Evolutionary conservation across 2,113 vertebrate species (phyloP), one percentile per base, ranked within the genome.

Genomic region (Apteryx mantelli): DNA sequence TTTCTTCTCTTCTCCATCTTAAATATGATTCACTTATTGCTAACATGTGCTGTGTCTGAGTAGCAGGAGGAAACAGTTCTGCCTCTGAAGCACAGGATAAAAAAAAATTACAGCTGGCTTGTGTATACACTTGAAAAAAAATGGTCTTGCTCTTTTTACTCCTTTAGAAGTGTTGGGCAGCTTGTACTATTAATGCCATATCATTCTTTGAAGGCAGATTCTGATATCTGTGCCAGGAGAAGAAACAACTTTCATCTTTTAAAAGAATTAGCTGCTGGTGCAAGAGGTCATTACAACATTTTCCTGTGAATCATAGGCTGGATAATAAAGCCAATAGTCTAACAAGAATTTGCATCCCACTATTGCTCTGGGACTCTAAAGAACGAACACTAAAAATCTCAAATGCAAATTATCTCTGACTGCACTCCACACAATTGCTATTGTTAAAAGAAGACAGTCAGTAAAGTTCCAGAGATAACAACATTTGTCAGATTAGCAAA

Each of bases 91-190:
- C 75, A 63, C 24, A 75, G 55, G 63, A 91, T 82, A 5, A 89
- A 94, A 94, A 96, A 94, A 91, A 91, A 73, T 36, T 86, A 89
- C 94, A 97, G 97, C 94, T 97, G 96, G 88, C 91, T 95, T 89
- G 50, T 91, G 84, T 91, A 95, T 89, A 88, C 55, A 92, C 66
- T 95, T 93, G 48, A 8, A 32, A 92, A 92, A 96, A 95, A 76
- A 75, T 5, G 5, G 8, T 74, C 53, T 95, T 89, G 89, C 89
- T 1, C 2, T 7, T 97, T 93, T 91, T 88, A 91, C 79, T 95
- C 78, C 79, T 82, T 97, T 91, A 95, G 95, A 96, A 95, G 96
- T 92, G 94, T 95, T 97, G 96, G 96, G 95, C 82, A 97, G 95
- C 68, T 93, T 95, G 85, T 97, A 88, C 89, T 94, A 88, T 93